These are phyloP conservation scores for Oxycera nigricornis DNA, from an alignment of 2,888 invertebrate genomes.

Conservation along the genomic window DNA sequence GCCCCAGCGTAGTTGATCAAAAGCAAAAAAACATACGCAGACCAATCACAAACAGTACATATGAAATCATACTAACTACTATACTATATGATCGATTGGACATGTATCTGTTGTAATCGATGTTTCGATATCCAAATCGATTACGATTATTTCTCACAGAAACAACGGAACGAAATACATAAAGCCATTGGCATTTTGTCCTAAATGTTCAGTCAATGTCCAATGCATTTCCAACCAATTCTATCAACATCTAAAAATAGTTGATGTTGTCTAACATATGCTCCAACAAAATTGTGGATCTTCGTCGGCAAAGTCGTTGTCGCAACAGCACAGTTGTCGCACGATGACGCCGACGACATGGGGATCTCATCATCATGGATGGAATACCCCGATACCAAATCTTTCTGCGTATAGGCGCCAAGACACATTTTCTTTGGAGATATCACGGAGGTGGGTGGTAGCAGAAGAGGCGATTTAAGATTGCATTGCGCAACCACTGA, in stretches of 20 bases:
- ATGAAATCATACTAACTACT: not conserved
- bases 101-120: not conserved
- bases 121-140: not conserved
- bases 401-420: too few species aligned
- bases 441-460: not conserved
- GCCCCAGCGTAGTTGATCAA: too few species aligned
- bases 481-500: constrained; percentile 21
- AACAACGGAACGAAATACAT: too few species aligned
- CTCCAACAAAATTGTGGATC: not conserved
- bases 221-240: constrained; percentile 29
- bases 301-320: not conserved
- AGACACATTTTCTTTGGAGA: not conserved
- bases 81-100: constrained; percentile 2
- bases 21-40: too few species aligned
- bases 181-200: not conserved
- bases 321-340: not conserved
- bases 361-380: constrained; percentile 1
- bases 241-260: constrained; percentile 30
- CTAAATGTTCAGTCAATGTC: constrained; percentile 37
- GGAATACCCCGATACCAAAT: not conserved
- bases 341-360: not conserved
- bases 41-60: not conserved
- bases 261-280: not conserved
- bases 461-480: not conserved
- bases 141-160: not conserved